phyloP scores from a whole-genome alignment of 2,113 vertebrate genomes.

The Marcusenius ussheri region DNA sequence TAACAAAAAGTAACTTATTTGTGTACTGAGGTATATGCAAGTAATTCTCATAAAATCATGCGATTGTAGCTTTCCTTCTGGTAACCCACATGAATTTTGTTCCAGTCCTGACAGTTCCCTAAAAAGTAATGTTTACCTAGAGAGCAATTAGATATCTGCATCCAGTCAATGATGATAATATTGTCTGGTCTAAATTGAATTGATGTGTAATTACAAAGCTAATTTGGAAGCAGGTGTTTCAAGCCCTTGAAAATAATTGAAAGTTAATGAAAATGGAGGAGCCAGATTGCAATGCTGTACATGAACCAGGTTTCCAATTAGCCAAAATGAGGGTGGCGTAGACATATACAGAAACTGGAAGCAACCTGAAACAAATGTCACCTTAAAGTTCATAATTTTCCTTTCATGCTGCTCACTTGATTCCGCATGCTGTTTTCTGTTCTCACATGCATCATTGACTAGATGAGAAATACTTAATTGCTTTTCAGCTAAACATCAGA shows the following conservation, averaged over 20 bases:
- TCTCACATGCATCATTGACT: background rate
- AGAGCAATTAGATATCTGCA: constrained; percentile 24
- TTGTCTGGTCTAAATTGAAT: constrained; percentile 38
- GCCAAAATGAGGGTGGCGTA: background rate
- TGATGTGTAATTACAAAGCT: constrained; percentile 44
- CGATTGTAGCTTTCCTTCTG: background rate
- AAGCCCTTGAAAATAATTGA: constrained; percentile 45
- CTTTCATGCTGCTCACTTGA: background rate
- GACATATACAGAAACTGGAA: background rate
- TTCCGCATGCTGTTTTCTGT: background rate
- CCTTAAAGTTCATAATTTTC: background rate
- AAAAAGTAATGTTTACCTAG: constrained; percentile 11
- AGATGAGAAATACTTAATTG: background rate
- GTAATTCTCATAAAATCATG: background rate
- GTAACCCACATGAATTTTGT: background rate
- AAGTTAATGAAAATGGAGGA: constrained; percentile 49
- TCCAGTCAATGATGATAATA: constrained; percentile 23
- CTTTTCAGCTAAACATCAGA: background rate
- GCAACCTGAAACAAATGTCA: background rate
- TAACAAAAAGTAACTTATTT: background rate
- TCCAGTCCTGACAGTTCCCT: background rate
- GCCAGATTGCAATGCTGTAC: constrained; percentile 23
- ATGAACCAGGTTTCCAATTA: constrained; percentile 17
- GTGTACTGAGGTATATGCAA: background rate
- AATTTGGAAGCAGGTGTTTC: constrained; percentile 61